Conservation (phyloP, 2,888 invertebrate genomes). For the Bhutanitis thaidina region DNA sequence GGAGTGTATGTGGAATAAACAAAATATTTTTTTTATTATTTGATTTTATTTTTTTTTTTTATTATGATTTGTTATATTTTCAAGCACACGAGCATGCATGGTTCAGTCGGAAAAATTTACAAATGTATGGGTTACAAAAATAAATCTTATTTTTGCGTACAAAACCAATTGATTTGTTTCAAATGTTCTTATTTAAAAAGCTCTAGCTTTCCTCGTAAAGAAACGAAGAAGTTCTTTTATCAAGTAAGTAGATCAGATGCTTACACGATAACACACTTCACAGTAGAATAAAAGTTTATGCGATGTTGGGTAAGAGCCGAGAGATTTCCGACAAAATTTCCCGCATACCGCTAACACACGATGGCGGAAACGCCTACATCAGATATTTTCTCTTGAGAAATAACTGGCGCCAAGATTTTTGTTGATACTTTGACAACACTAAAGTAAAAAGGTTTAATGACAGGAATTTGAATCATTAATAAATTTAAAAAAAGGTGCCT, state of each 20-base stretch:
- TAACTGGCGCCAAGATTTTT: conserved; percentile 26
- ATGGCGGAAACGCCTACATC: conserved; percentile 46
- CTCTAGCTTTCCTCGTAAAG: neutral
- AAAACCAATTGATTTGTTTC: neutral
- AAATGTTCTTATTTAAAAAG: conserved; percentile 1
- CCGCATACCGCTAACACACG: conserved; percentile 38
- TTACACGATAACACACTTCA: conserved; percentile 28
- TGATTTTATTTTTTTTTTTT: no score
- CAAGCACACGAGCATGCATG: no score
- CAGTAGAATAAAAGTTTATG: conserved; percentile 38
- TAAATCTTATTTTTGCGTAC: no score
- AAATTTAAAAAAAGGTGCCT: no score
- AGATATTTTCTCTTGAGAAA: conserved; percentile 42
- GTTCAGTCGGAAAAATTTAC: no score
- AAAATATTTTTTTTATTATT: no score
- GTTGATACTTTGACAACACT: conserved; percentile 30
- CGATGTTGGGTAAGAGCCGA: conserved; percentile 38
- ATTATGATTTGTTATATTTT: no score
- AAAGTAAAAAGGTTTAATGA: neutral
- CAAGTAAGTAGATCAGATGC: conserved; percentile 20
- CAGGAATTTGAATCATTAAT: neutral
- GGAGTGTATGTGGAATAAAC: no score
- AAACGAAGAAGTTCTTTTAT: conserved; percentile 16
- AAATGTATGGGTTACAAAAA: no score
- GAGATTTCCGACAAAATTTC: conserved; percentile 55